Evolutionary conservation across 2,797 vertebrate genomes (phyloP).

Genomic region (Dromococcyx pavoninus): DNA sequence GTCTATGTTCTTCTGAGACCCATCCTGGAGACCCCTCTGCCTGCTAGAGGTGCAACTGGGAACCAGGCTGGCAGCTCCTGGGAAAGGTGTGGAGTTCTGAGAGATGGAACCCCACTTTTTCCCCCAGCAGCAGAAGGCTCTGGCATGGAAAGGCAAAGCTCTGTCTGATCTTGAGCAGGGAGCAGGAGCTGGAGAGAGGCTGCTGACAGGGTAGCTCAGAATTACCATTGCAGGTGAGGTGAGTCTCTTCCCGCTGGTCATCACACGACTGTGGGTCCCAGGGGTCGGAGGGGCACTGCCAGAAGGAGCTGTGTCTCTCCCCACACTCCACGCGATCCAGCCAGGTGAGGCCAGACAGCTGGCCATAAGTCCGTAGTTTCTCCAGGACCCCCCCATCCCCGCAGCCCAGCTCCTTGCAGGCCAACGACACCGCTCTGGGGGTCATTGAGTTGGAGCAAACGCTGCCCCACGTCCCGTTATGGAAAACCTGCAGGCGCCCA

Average conservation of each 20-base stretch:
- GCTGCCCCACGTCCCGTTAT: constrained; percentile 29
- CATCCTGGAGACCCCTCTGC: too few species aligned
- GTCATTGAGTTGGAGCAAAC: not conserved
- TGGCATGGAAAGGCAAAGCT: not conserved
- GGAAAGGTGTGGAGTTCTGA: too few species aligned
- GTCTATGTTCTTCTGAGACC: too few species aligned
- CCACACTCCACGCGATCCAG: not conserved
- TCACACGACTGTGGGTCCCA: not conserved
- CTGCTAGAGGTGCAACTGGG: too few species aligned
- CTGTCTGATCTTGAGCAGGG: not conserved
- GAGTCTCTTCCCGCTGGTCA: not conserved
- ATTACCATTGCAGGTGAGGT: not conserved
- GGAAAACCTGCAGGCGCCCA: constrained; percentile 59
- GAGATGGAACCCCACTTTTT: too few species aligned
- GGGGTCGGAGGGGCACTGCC: not conserved
- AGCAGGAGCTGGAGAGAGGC: not conserved
- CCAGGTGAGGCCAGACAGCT: not conserved
- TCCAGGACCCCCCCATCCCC: not conserved
- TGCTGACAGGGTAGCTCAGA: too few species aligned
- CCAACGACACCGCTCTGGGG: not conserved
- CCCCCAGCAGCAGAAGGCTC: not conserved
- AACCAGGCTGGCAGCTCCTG: too few species aligned
- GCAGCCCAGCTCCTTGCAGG: not conserved
- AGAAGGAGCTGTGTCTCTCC: not conserved
- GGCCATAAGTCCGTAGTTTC: not conserved